Percentiles rank a stretch among this genome's conserved stretches.
Conservation (phyloP, 2,888 invertebrate species). For the Drosophila basisetae region DNA sequence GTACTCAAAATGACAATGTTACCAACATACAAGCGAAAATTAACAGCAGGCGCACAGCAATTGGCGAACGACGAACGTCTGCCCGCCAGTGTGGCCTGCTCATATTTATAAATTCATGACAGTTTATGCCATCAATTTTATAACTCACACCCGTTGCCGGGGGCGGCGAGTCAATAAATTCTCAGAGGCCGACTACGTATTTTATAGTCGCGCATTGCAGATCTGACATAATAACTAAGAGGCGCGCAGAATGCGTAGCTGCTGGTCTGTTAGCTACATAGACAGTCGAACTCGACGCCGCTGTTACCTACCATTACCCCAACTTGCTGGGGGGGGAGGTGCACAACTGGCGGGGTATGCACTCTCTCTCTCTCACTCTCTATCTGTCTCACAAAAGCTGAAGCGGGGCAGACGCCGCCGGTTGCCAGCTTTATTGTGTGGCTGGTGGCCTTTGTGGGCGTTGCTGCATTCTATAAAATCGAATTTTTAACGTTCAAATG, state of each 20-base stretch:
- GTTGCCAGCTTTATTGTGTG: constrained; percentile 21
- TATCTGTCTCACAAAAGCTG: constrained; percentile 16
- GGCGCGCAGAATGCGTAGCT: constrained; percentile 81
- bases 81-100: constrained; percentile 39
- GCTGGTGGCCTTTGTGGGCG: constrained; percentile 60
- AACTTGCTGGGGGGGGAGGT: neutral
- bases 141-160: constrained; percentile 73
- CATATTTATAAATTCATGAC: constrained; percentile 73
- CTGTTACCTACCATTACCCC: constrained; percentile 46
- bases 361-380: constrained; percentile 5
- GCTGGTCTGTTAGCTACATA: constrained; percentile 61
- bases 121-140: constrained; percentile 81
- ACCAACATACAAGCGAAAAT: constrained; percentile 82
- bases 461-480: constrained; percentile 82
- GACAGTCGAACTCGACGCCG: constrained; percentile 18
- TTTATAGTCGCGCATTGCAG: constrained; percentile 83
- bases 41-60: constrained; percentile 65
- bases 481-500: constrained; percentile 83
- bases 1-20: constrained; percentile 73
- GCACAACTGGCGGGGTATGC: neutral
- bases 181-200: constrained; percentile 76
- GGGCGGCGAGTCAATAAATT: constrained; percentile 83
- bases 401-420: constrained; percentile 20
- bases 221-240: constrained; percentile 83
- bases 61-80: neutral